These are phyloP conservation scores for Hyles vespertilio DNA, from an alignment of 1,140 invertebrate genomes.

Conservation along the genomic window DNA sequence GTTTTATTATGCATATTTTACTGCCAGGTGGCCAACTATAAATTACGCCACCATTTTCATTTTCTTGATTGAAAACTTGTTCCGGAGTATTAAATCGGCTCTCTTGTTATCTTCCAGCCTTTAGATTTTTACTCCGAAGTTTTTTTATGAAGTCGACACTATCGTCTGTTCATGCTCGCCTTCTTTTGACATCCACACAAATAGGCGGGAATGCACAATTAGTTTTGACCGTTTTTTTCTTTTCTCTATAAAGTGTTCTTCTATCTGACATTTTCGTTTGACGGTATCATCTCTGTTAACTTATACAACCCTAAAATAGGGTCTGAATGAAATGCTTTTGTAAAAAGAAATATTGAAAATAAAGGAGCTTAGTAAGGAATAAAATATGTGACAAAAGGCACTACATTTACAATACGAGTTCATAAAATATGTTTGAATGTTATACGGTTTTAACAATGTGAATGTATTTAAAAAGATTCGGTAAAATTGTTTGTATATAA, in stretches of 20 bases:
- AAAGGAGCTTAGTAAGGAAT: no score
- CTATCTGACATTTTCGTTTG: conserved; percentile 7
- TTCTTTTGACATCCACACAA: conserved; percentile 35
- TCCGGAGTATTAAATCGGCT: conserved; percentile 19
- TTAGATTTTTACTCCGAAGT: conserved; percentile 26
- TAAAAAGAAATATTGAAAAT: conserved; percentile 7
- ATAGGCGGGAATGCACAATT: conserved; percentile 32
- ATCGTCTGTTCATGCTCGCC: conserved; percentile 30
- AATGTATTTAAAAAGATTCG: no score
- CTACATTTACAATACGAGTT: no score
- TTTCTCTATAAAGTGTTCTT: conserved; percentile 32
- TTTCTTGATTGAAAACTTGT: conserved; percentile 27
- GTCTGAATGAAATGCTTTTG: conserved; percentile 26
- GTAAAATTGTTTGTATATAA: no score
- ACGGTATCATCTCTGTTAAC: no score
- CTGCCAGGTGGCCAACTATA: no score
- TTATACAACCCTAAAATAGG: no score
- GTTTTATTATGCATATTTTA: no score
- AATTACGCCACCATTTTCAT: no score
- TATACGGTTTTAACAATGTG: no score
- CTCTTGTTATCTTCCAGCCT: conserved; percentile 28
- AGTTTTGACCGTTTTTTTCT: conserved; percentile 33
- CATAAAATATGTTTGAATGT: no score
- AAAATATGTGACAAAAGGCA: no score
- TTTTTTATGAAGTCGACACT: conserved; percentile 36